Evolutionary conservation across 2,797 vertebrate genomes (phyloP), one percentile per base, ranked within the genome.

Genomic region (Thalassophryne amazonica): DNA sequence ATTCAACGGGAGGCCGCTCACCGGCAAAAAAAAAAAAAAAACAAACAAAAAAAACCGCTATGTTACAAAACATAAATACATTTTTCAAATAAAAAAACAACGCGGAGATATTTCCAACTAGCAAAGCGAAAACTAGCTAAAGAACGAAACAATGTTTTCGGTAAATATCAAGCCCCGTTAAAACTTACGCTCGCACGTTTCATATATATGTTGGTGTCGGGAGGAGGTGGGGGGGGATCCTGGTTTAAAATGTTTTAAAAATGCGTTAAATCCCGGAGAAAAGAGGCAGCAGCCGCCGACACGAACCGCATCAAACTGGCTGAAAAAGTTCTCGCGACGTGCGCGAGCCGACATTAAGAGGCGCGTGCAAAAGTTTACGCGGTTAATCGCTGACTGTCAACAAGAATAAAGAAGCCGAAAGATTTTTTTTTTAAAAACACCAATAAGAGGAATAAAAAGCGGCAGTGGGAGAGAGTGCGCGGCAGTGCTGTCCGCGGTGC

Each of bases 331-430:
- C 49, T 53, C 50, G 67, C 48, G 58, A 56, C 73, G 80, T 88
- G 79, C 84, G 78, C 32, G 52, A 70, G 62, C 30, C 42, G 65
- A 57, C 59, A 74, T 56, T 59, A 62, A 27, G 43, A 34, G 53
- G 64, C 49, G 84, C 80, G 76, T 86, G 86, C 85, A 88, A 92
- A 92, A 92, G 88, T 92, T 92, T 90, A 82, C 78, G 32, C 49
- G 41, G 28, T 10, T 21, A 20, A 55, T 47, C 48, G 54, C 41
- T 16, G 39, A 21, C 31, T 40, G 69, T 14, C 69, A 58, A 57
- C 4, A n/a, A 34, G 30, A 47, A 48, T 31, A 4, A 6, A 6
- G n/a, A 15, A 25, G 14, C 3, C 4, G 14, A 48, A 47, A 47
- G 58, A 64, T 24, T 4, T 34, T 10, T 1, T n/a, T 59, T 49